Evolutionary conservation across 2,888 invertebrate species (phyloP).

Genomic region (Eupithecia exiguata): DNA sequence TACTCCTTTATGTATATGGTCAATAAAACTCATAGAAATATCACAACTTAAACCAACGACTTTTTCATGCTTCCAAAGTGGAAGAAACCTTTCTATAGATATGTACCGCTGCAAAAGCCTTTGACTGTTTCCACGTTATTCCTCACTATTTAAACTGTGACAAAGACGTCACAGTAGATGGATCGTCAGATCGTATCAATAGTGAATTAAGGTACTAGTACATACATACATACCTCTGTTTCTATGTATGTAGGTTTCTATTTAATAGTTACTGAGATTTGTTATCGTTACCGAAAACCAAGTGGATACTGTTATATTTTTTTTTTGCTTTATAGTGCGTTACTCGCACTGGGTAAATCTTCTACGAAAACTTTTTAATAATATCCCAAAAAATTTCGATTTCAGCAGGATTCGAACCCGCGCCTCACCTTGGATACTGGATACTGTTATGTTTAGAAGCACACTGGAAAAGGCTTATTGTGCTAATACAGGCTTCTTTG

Average conservation of each 20-base stretch:
- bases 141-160: conserved; percentile 19
- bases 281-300: conserved; percentile 5
- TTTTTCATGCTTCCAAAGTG: neutral
- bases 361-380: no score
- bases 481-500: neutral
- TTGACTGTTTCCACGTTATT: conserved; percentile 12
- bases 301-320: neutral
- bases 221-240: neutral
- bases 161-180: conserved; percentile 26
- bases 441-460: neutral
- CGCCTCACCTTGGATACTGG: no score
- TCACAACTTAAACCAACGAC: neutral
- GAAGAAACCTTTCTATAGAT: neutral
- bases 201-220: conserved; percentile 27
- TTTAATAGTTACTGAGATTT: conserved; percentile 19
- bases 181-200: conserved; percentile 29
- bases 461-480: neutral
- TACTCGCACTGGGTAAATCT: no score
- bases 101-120: neutral
- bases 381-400: no score
- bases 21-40: neutral
- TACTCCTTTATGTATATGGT: neutral
- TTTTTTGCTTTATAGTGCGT: no score
- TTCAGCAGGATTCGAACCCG: no score
- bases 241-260: neutral